These are phyloP conservation scores for Perdita meconis DNA, from an alignment of 2,888 invertebrate species.

Conservation along the genomic window DNA sequence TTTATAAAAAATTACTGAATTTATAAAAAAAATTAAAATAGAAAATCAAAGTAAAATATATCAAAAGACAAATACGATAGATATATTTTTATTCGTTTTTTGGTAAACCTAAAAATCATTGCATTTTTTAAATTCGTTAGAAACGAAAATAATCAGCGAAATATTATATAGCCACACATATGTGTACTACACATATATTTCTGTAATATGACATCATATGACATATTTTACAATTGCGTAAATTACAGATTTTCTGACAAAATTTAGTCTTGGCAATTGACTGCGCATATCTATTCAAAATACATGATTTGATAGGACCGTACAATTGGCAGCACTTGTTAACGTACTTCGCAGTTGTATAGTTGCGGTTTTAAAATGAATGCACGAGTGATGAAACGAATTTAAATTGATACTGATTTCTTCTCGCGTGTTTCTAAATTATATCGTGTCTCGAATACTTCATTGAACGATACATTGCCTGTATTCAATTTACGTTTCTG, in stretches of 20 bases:
- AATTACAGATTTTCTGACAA: neutral
- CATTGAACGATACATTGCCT: conserved; percentile 3
- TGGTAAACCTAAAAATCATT: too few species aligned
- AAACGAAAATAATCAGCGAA: too few species aligned
- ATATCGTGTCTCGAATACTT: conserved; percentile 28
- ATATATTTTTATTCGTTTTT: too few species aligned
- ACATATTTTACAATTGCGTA: too few species aligned
- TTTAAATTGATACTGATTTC: conserved; percentile 45
- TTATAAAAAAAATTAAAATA: too few species aligned
- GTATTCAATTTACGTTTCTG: conserved; percentile 2
- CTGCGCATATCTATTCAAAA: neutral
- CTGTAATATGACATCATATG: neutral
- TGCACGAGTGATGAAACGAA: conserved; percentile 69
- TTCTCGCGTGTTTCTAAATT: conserved; percentile 58
- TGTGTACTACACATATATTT: too few species aligned
- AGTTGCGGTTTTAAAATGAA: conserved; percentile 77
- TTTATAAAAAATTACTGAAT: too few species aligned
- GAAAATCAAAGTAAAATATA: too few species aligned
- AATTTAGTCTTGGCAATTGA: neutral
- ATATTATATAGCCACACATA: too few species aligned
- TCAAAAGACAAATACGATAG: too few species aligned
- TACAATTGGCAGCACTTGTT: conserved; percentile 44
- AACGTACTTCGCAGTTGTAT: conserved; percentile 69
- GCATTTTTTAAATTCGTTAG: too few species aligned
- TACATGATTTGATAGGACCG: conserved; percentile 17